A percentile compares a stretch with the other conserved stretches of the same genome.
Conservation (phyloP, 1,140 invertebrate genomes). For the Penaeus chinensis region DNA sequence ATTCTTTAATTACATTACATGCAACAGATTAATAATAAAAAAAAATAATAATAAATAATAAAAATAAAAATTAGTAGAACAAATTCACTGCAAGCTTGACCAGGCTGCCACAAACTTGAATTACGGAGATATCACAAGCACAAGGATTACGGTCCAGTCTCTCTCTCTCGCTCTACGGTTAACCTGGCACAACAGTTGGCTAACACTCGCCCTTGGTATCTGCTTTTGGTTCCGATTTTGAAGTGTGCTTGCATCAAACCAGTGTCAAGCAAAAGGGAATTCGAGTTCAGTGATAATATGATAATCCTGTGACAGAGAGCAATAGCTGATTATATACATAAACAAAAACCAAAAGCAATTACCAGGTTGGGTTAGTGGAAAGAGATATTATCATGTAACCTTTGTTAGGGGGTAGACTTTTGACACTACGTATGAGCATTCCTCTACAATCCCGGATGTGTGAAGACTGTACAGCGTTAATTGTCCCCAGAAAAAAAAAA, state of each 20-base stretch:
- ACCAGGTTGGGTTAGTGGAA: slow-evolving; percentile 29
- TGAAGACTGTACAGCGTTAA: not conserved
- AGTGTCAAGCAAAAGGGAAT: no score
- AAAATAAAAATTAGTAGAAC: slow-evolving; percentile 48
- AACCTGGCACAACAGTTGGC: no score
- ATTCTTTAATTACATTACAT: slow-evolving; percentile 59
- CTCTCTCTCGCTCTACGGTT: not conserved
- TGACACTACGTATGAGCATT: slow-evolving; percentile 45
- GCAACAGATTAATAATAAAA: slow-evolving; percentile 47
- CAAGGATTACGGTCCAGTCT: not conserved
- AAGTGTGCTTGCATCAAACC: no score
- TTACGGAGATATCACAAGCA: slow-evolving; percentile 54
- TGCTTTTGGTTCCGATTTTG: no score
- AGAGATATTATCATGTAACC: slow-evolving; percentile 8
- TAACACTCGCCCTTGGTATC: no score
- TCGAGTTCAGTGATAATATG: no score
- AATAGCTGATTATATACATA: no score
- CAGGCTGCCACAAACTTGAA: slow-evolving; percentile 59
- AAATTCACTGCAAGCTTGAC: slow-evolving; percentile 55
- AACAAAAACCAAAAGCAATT: slow-evolving; percentile 30
- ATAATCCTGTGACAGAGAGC: no score
- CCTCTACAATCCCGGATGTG: slow-evolving; percentile 34
- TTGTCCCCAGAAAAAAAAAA: no score
- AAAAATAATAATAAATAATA: no score
- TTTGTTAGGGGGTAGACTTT: slow-evolving; percentile 27